Conservation (phyloP, 1,140 invertebrate species). For the Zelostemma sp. region DNA sequence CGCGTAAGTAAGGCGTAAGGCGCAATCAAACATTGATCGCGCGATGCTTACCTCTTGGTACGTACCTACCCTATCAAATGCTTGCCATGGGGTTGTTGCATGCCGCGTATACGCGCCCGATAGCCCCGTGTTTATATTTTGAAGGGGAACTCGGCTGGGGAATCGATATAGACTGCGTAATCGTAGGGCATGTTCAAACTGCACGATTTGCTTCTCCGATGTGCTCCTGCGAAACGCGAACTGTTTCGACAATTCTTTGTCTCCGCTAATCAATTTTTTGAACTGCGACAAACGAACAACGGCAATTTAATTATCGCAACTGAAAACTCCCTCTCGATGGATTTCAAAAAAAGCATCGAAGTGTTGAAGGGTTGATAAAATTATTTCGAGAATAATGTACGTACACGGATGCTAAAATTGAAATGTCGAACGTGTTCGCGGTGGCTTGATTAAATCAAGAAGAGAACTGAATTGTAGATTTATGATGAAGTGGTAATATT, state of each 20-base stretch:
- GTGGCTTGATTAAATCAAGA: conserved; percentile 42
- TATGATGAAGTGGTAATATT: conserved; percentile 41
- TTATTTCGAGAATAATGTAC: too few relatives aligned
- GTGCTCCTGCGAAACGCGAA: too few relatives aligned
- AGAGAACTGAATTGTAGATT: conserved; percentile 46
- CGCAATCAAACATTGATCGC: conserved; percentile 52
- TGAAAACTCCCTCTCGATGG: too few relatives aligned
- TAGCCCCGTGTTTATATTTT: conserved; percentile 50
- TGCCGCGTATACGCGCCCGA: conserved; percentile 28
- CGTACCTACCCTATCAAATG: conserved; percentile 51
- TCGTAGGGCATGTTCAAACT: conserved; percentile 40
- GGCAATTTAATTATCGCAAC: too few relatives aligned
- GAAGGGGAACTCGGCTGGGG: conserved; percentile 44
- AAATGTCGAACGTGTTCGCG: conserved; percentile 40
- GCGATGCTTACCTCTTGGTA: conserved; percentile 49
- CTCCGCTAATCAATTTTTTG: too few relatives aligned
- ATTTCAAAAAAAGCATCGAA: too few relatives aligned
- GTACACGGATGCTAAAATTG: too few relatives aligned
- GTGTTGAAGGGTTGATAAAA: too few relatives aligned
- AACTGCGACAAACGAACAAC: too few relatives aligned
- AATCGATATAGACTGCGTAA: conserved; percentile 53
- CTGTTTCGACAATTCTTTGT: too few relatives aligned
- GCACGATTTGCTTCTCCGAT: conserved; percentile 33
- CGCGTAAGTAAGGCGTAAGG: conserved; percentile 41
- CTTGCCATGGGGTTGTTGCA: conserved; percentile 44